Percentiles rank a stretch among this genome's conserved stretches.
Evolutionary conservation across 2,888 invertebrate species (phyloP).

Genomic region (Dorcus hopei): DNA sequence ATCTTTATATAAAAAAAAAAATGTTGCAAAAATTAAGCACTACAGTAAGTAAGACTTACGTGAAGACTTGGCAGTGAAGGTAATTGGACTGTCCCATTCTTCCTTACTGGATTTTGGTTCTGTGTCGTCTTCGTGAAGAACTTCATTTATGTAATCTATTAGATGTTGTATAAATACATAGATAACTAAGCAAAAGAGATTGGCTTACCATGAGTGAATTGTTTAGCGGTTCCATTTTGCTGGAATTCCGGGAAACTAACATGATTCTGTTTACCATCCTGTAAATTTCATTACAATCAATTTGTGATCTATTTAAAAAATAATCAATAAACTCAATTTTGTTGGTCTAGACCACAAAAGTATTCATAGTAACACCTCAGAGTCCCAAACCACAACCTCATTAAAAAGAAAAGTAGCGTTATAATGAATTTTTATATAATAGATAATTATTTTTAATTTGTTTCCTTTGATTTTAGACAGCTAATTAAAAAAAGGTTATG

Average conservation of each 20-base stretch:
- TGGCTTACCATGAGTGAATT: constrained; percentile 77
- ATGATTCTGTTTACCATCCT: constrained; percentile 85
- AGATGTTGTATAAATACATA: constrained; percentile 12
- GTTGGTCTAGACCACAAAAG: too few species aligned
- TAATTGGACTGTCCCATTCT: constrained; percentile 85
- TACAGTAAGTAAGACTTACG: constrained; percentile 60
- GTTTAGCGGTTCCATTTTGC: constrained; percentile 84
- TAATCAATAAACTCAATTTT: neutral
- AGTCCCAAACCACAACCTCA: too few species aligned
- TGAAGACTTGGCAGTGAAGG: constrained; percentile 84
- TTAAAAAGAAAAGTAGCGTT: too few species aligned
- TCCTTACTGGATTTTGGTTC: constrained; percentile 59
- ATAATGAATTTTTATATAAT: too few species aligned
- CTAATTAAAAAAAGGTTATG: too few species aligned
- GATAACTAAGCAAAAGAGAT: neutral
- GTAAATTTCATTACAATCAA: constrained; percentile 31
- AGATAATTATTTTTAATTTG: too few species aligned
- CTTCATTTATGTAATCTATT: constrained; percentile 82
- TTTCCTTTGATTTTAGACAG: too few species aligned
- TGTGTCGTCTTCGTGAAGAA: constrained; percentile 64
- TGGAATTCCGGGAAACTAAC: constrained; percentile 88
- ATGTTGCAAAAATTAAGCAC: neutral
- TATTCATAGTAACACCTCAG: too few species aligned
- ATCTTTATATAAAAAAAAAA: constrained; percentile 1
- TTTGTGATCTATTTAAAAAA: neutral